Evolutionary conservation across 2,797 vertebrate species (phyloP), one percentile per base, ranked within the genome.

Genomic region (Peromyscus melanophrys): DNA sequence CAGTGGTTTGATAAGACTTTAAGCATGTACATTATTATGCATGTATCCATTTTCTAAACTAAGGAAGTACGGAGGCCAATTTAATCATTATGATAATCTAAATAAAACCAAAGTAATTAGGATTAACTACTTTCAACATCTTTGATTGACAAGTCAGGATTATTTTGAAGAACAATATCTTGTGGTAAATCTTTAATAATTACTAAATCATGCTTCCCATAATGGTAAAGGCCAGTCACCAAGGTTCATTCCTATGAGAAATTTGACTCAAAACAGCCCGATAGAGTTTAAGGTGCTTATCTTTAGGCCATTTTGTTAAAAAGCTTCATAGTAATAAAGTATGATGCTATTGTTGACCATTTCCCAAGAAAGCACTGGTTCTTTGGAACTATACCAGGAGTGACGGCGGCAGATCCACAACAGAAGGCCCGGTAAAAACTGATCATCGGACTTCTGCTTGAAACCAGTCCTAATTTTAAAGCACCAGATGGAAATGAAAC

Each of bases 381-480:
- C 52, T 96, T 73, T 89, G 69, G 34, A 52, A 95, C 89, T 90
- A 61, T 2, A 90, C 34, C 17, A 94, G 81, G 40, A 57, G 7
- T 73, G 84, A 96, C 69, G 27, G 5, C 2, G n/a, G n/a, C n/a
- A 94, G 77, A 88, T 49, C 49, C 80, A 57, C 40, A 97, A 73
- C 52, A 95, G 73, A 90, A 96, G 91, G 52, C 8, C 65, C 73
- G 67, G 94, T 57, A 92, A 67, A 23, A 85, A 77, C 63, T 63
- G 31, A 92, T 95, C 55, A 84, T 49, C 67, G 94, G 94, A 91
- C 78, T 75, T 92, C 87, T 92, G 29, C 80, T 96, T 97, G 90
- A 90, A 96, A 93, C 76, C 94, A 75, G n/a, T 96, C 92, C 76
- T 91, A 95, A 96, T 96, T 96, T 92, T 95, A 97, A 96, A 97